These are phyloP conservation scores for Xerus rutilus DNA, from an alignment of 2,797 vertebrate species.

Conservation along the genomic window DNA sequence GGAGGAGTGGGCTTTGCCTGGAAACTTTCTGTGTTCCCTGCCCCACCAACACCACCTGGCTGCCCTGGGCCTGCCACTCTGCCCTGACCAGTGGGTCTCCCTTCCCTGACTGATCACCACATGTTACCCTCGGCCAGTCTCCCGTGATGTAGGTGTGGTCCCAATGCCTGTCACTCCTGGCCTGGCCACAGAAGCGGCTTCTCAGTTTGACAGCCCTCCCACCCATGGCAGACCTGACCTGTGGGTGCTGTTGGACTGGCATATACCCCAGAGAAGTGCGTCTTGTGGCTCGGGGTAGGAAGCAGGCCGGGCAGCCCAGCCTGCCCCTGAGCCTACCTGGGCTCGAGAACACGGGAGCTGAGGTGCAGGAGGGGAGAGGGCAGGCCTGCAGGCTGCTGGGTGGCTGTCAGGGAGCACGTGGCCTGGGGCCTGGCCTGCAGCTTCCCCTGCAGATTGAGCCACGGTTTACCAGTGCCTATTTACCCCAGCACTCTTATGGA, in stretches of 20 bases:
- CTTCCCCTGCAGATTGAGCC: neutral
- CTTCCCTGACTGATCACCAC: neutral
- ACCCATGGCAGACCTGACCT: neutral
- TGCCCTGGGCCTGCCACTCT: no score
- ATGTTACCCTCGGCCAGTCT: neutral
- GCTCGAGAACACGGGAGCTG: no score
- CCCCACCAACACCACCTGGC: neutral
- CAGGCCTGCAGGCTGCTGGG: neutral
- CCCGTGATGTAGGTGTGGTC: neutral
- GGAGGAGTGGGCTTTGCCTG: neutral
- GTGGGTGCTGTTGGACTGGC: neutral
- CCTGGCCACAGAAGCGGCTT: neutral
- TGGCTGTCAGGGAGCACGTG: neutral
- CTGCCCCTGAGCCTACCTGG: neutral
- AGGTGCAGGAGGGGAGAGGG: neutral
- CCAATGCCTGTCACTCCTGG: neutral
- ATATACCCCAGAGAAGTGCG: neutral
- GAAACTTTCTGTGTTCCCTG: neutral
- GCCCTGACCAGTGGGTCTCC: neutral
- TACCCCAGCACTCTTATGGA: neutral
- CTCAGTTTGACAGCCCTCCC: neutral
- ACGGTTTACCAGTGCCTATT: no score
- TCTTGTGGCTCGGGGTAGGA: neutral
- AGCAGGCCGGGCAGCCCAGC: no score
- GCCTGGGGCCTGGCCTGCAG: no score